These are phyloP conservation scores for Phoenoteleia sp. DNA, from an alignment of 2,888 invertebrate genomes.

Conservation along the genomic window DNA sequence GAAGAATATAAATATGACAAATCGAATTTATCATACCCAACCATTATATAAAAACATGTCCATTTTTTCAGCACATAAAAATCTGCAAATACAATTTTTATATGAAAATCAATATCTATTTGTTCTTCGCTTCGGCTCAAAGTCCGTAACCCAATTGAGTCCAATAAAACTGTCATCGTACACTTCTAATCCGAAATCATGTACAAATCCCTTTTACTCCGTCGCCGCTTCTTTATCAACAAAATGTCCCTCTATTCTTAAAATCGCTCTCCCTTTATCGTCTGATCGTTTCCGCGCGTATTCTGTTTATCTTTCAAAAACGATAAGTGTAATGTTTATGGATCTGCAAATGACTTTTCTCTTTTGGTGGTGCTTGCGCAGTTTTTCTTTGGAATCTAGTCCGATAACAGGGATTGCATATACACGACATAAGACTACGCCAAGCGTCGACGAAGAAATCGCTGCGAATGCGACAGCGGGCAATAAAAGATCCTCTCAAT, in stretches of 20 bases:
- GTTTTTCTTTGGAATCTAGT: slow-evolving; percentile 44
- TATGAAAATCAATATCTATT: not conserved
- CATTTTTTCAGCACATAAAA: no score
- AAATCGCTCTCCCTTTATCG: slow-evolving; percentile 47
- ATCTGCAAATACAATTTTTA: no score
- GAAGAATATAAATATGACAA: no score
- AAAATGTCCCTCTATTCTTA: slow-evolving; percentile 32
- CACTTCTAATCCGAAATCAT: slow-evolving; percentile 10
- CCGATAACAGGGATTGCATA: slow-evolving; percentile 53
- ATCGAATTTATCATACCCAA: no score
- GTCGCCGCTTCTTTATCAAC: slow-evolving; percentile 26
- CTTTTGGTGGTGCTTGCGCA: slow-evolving; percentile 45
- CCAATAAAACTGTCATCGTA: not conserved
- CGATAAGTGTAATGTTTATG: slow-evolving; percentile 66
- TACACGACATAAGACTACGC: slow-evolving; percentile 54
- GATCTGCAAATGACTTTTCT: slow-evolving; percentile 66
- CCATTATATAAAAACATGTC: no score
- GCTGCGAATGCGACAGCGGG: slow-evolving; percentile 46
- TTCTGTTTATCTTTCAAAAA: slow-evolving; percentile 58
- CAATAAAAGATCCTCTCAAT: slow-evolving; percentile 70
- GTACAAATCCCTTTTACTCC: not conserved
- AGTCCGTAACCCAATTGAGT: not conserved
- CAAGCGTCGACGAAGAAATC: slow-evolving; percentile 57
- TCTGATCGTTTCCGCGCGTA: slow-evolving; percentile 39
- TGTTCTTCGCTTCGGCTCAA: not conserved